These are phyloP conservation scores for Meteorus cinctellus DNA, from an alignment of 2,888 invertebrate genomes.

Conservation along the genomic window DNA sequence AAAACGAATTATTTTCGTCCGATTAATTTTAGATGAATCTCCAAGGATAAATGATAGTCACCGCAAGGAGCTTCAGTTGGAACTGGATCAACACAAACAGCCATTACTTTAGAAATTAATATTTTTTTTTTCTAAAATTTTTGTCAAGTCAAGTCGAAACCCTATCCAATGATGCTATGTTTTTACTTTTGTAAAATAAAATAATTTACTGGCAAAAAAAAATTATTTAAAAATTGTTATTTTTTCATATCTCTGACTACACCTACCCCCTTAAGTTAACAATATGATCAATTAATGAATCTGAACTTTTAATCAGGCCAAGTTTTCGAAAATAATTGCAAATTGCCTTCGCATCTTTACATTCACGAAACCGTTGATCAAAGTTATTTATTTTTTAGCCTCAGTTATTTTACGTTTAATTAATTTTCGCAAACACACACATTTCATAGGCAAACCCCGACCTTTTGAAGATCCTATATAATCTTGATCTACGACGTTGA, in stretches of 20 bases:
- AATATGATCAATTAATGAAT: no score
- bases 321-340: no score
- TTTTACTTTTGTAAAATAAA: slow-evolving; percentile 17
- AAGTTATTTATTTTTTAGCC: no score
- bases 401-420: no score
- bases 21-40: slow-evolving; percentile 13
- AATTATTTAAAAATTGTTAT: slow-evolving; percentile 9
- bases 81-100: slow-evolving; percentile 5
- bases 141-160: neutral
- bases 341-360: no score
- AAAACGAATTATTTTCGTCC: slow-evolving; percentile 17
- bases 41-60: slow-evolving; percentile 5
- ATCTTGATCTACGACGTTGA: no score
- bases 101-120: neutral
- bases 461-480: no score
- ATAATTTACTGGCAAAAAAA: slow-evolving; percentile 19
- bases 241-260: slow-evolving; percentile 17
- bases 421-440: no score
- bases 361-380: no score
- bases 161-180: neutral
- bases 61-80: slow-evolving; percentile 7
- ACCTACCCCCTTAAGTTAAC: neutral
- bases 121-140: slow-evolving; percentile 8
- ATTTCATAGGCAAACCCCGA: no score
- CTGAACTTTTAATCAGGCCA: no score